phyloP scores from a whole-genome alignment of 2,113 vertebrate genomes.

The Irena cyanogastra region DNA sequence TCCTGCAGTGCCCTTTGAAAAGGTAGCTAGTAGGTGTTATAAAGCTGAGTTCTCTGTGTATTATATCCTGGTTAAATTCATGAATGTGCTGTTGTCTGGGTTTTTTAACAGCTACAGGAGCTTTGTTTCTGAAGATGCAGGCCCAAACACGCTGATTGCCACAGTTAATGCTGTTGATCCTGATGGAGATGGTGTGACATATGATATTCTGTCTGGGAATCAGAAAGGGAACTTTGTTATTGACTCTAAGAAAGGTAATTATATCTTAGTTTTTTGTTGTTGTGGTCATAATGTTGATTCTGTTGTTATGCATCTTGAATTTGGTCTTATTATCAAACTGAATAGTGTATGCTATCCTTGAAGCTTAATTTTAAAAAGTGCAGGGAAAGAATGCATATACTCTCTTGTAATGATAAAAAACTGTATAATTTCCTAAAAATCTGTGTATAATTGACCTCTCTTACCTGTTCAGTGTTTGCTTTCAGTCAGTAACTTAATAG shows the following conservation, averaged over 20 bases:
- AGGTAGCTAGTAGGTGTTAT: not conserved
- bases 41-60: not conserved
- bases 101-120: constrained; percentile 80
- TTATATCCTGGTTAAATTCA: not conserved
- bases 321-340: not conserved
- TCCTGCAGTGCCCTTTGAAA: not conserved
- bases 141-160: constrained; percentile 83
- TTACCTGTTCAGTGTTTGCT: not conserved
- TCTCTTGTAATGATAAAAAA: not conserved
- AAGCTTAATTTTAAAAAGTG: not conserved
- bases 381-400: not conserved
- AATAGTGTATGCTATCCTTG: not conserved
- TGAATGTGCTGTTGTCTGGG: not conserved
- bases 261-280: not conserved
- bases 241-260: constrained; percentile 84
- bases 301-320: not conserved
- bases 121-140: constrained; percentile 89
- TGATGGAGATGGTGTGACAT: constrained; percentile 84
- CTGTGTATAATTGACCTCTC: not conserved
- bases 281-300: not conserved
- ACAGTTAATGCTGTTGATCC: constrained; percentile 86
- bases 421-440: not conserved
- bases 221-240: constrained; percentile 86
- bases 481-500: not conserved
- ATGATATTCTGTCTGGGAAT: constrained; percentile 81